A percentile compares a stretch with the other conserved stretches of the same genome.
Evolutionary conservation across 1,140 invertebrate species (phyloP).

Genomic region (Stegodyphus dumicola): DNA sequence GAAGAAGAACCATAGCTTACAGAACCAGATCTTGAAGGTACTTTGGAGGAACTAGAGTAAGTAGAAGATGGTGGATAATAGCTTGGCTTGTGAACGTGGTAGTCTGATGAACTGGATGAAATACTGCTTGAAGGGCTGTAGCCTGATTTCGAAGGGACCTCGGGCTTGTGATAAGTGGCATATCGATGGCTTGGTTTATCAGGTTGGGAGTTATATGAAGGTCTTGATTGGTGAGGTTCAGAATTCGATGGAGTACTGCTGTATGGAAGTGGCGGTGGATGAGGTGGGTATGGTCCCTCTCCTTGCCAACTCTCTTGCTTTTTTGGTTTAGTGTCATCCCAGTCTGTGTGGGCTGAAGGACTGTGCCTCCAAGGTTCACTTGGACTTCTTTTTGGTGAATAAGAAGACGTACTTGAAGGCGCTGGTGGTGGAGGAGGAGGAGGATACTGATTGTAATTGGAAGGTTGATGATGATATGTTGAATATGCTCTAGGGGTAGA

Average conservation of each 20-base stretch:
- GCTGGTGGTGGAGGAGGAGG: neutral
- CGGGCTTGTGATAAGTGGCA: neutral
- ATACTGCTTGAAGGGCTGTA: neutral
- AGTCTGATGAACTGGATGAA: constrained; percentile 6
- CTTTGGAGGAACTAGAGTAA: constrained; percentile 22
- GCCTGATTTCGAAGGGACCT: neutral
- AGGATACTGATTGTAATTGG: neutral
- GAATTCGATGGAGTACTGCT: constrained; percentile 12
- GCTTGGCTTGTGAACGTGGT: constrained; percentile 17
- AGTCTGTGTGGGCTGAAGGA: constrained; percentile 20
- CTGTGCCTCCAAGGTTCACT: constrained; percentile 14
- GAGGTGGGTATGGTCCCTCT: neutral
- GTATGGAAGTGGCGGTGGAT: constrained; percentile 20
- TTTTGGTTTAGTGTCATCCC: constrained; percentile 35
- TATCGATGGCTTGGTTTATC: constrained; percentile 8
- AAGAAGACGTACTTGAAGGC: neutral
- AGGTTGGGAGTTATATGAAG: neutral
- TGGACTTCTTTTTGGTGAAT: constrained; percentile 12
- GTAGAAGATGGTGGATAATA: constrained; percentile 17
- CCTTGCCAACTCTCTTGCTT: constrained; percentile 7
- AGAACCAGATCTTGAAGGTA: constrained; percentile 37
- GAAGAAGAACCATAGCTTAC: constrained; percentile 14
- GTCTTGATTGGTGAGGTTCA: neutral
- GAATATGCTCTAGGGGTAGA: neutral
- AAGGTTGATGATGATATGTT: neutral